phyloP scores from a whole-genome alignment of 1,140 invertebrate species.

The Spodoptera litura region DNA sequence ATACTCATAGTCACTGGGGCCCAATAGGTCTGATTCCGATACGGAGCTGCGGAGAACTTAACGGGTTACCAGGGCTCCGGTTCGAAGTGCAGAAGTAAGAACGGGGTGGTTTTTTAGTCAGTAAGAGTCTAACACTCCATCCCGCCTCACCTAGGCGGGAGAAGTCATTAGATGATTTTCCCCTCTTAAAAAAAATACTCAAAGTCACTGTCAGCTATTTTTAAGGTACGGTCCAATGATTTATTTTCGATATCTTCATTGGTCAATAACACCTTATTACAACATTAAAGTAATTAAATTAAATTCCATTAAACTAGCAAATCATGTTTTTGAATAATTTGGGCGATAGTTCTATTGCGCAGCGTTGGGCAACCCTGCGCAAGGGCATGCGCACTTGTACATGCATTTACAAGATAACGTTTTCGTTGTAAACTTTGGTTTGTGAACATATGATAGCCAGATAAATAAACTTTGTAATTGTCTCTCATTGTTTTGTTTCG shows the following conservation, averaged over 20 bases:
- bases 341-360: background rate
- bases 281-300: constrained; percentile 8
- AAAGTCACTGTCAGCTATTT: no score
- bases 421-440: constrained; percentile 35
- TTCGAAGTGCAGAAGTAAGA: no score
- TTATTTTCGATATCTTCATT: background rate
- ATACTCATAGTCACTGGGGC: no score
- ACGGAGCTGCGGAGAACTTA: no score
- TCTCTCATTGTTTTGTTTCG: no score
- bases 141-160: no score
- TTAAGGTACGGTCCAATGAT: background rate
- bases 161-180: no score
- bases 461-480: constrained; percentile 11
- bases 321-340: background rate
- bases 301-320: constrained; percentile 6
- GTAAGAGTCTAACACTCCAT: no score
- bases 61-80: no score
- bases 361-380: constrained; percentile 36
- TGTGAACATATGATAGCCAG: background rate
- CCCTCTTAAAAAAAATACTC: no score
- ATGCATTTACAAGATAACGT: constrained; percentile 3
- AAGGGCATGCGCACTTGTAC: constrained; percentile 30
- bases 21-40: no score
- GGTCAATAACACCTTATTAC: constrained; percentile 5
- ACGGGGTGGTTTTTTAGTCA: no score